phyloP scores from a whole-genome alignment of 2,888 invertebrate species.

The Ganaspis brasiliensis region DNA sequence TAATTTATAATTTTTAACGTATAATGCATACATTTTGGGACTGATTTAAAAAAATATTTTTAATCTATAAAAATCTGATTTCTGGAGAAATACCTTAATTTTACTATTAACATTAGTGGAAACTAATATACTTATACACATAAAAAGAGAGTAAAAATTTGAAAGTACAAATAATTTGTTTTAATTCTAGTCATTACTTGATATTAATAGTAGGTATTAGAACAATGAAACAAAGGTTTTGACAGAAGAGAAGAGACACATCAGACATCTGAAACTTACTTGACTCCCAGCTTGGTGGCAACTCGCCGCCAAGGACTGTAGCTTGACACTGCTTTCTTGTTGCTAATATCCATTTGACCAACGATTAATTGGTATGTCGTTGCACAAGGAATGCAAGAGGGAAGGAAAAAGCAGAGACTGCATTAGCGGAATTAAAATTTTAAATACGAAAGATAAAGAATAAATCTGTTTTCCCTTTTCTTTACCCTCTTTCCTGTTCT shows the following conservation, averaged over 20 bases:
- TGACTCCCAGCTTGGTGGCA: constrained; percentile 96
- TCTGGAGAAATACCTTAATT: no score
- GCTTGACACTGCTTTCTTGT: constrained; percentile 87
- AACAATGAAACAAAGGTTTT: not conserved
- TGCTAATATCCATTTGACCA: constrained; percentile 82
- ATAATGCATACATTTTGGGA: no score
- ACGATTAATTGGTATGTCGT: constrained; percentile 75
- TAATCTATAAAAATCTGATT: no score
- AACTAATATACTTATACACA: no score
- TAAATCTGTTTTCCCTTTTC: constrained; percentile 52
- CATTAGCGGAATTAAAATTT: constrained; percentile 75
- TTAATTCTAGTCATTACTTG: not conserved
- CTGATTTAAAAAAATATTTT: no score
- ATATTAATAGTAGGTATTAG: not conserved
- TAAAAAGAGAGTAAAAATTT: no score
- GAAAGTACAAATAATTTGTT: no score
- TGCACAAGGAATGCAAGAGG: constrained; percentile 79
- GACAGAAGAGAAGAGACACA: constrained; percentile 63
- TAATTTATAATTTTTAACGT: no score
- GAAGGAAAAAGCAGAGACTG: constrained; percentile 80
- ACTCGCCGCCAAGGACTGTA: constrained; percentile 97
- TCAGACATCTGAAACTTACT: constrained; percentile 87
- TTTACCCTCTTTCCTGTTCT: constrained; percentile 53
- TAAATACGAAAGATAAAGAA: constrained; percentile 43
- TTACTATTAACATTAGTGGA: no score